Evolutionary conservation across 1,140 invertebrate genomes (phyloP).

Genomic region (Dreissena polymorpha): DNA sequence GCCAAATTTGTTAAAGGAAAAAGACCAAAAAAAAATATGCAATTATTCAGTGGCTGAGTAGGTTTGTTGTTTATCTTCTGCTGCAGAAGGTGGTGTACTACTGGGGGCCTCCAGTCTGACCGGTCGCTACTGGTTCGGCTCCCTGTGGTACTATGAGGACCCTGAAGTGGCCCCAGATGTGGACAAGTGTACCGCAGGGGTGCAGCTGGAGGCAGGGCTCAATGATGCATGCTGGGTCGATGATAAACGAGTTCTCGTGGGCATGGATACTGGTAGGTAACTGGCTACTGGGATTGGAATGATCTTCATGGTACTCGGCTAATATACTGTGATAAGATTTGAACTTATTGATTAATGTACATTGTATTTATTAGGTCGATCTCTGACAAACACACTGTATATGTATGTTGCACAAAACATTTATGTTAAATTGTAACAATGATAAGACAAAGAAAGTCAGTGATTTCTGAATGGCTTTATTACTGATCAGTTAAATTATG

Average conservation of each 20-base stretch:
- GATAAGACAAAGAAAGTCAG: too few relatives aligned
- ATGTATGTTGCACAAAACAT: too few relatives aligned
- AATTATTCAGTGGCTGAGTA: not conserved
- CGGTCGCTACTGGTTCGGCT: constrained; percentile 78
- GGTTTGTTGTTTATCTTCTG: constrained; percentile 8
- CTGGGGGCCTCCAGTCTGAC: constrained; percentile 77
- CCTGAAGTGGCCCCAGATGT: constrained; percentile 74
- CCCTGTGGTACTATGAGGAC: constrained; percentile 76
- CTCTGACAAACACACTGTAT: too few relatives aligned
- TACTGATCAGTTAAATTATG: too few relatives aligned
- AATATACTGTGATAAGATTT: too few relatives aligned
- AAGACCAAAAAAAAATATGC: not conserved
- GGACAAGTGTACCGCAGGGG: constrained; percentile 77
- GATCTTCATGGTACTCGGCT: too few relatives aligned
- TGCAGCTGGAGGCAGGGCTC: constrained; percentile 76
- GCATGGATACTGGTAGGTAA: constrained; percentile 72
- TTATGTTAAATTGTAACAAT: too few relatives aligned
- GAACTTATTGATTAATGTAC: too few relatives aligned
- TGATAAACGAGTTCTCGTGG: constrained; percentile 68
- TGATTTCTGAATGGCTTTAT: too few relatives aligned
- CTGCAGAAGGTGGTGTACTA: constrained; percentile 76
- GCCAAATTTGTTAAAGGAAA: too few relatives aligned
- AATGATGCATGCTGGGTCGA: constrained; percentile 72
- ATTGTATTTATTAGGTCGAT: too few relatives aligned
- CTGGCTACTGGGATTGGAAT: not conserved